These are phyloP conservation scores for Acipenser oxyrinchus DNA, from an alignment of 2,797 vertebrate genomes.

Conservation along the genomic window DNA sequence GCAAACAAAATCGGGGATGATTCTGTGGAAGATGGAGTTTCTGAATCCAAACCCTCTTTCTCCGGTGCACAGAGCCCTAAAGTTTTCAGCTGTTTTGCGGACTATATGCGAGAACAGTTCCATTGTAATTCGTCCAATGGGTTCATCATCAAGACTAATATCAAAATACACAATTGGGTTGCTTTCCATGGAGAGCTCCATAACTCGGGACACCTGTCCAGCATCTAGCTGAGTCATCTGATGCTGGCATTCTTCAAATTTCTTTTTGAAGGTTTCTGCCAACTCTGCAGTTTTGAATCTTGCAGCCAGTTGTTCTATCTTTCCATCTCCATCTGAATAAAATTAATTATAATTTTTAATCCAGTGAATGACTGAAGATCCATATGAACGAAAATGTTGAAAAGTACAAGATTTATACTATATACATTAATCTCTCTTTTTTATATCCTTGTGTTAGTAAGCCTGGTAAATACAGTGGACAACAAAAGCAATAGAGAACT, in stretches of 20 bases:
- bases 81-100: conserved; percentile 87
- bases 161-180: conserved; percentile 82
- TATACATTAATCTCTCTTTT: too few relatives aligned
- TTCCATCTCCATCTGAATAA: conserved; percentile 71
- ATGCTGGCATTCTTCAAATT: conserved; percentile 78
- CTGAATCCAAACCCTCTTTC: conserved; percentile 81
- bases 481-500: too few relatives aligned
- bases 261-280: conserved; percentile 76
- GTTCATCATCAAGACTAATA: conserved; percentile 58
- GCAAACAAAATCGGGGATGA: conserved; percentile 83
- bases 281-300: conserved; percentile 90
- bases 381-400: too few relatives aligned
- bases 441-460: too few relatives aligned
- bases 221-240: conserved; percentile 50
- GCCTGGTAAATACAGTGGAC: too few relatives aligned
- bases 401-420: too few relatives aligned
- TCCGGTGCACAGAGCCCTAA: conserved; percentile 80
- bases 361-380: too few relatives aligned
- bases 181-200: conserved; percentile 69
- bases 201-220: conserved; percentile 60
- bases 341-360: background rate
- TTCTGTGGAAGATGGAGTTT: conserved; percentile 78
- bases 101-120: conserved; percentile 84
- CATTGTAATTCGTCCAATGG: conserved; percentile 73
- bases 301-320: conserved; percentile 85